Percentiles rank a stretch among this genome's conserved stretches.
Conservation (phyloP, 2,113 vertebrate species). For the Dicaeum eximium region DNA sequence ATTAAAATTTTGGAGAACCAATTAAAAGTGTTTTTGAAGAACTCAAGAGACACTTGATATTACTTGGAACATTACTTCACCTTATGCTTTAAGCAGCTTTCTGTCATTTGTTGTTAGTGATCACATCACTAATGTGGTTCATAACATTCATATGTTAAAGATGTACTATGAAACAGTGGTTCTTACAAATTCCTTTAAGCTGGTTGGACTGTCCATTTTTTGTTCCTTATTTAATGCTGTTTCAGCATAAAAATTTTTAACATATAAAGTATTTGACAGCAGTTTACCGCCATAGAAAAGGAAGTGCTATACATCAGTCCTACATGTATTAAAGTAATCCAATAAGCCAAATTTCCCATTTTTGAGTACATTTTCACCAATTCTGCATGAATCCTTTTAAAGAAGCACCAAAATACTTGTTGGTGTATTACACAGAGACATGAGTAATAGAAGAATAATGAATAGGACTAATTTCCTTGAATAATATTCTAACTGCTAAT, state of each 20-base stretch:
- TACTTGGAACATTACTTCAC: background rate
- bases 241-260: background rate
- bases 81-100: background rate
- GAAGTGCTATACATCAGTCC: background rate
- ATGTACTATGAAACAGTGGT: background rate
- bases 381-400: background rate
- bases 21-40: background rate
- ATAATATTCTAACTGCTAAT: background rate
- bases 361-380: background rate
- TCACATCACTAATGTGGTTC: background rate
- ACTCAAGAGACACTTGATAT: background rate
- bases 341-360: background rate
- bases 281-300: background rate
- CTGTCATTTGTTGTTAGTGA: background rate
- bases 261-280: background rate
- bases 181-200: background rate
- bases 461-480: background rate
- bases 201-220: background rate
- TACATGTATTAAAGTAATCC: background rate
- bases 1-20: background rate
- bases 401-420: background rate
- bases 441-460: background rate
- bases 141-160: background rate
- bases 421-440: background rate
- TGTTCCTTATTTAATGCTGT: background rate